phyloP scores from a whole-genome alignment of 2,888 invertebrate species.

The Tinea trinotella region DNA sequence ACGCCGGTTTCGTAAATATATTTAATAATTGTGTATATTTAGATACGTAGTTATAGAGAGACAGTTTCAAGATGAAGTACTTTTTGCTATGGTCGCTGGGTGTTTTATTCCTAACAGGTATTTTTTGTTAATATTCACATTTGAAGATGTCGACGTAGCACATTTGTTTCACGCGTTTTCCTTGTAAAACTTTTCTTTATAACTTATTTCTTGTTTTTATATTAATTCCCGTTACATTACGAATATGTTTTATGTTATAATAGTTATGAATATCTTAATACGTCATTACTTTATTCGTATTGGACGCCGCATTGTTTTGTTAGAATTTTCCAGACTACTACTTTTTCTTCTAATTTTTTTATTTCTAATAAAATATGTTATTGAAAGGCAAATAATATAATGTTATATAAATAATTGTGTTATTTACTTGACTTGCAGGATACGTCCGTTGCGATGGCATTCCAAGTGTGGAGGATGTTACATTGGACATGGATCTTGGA shows the following conservation, averaged over 20 bases:
- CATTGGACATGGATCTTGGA: constrained; percentile 85
- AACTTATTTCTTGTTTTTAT: not conserved
- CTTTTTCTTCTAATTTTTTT: not conserved
- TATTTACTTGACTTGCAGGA: constrained; percentile 41
- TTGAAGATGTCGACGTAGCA: constrained; percentile 21
- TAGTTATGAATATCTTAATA: too few species aligned
- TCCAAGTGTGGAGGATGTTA: constrained; percentile 64
- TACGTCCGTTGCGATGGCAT: constrained; percentile 49
- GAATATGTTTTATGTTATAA: not conserved
- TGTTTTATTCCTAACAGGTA: constrained; percentile 56
- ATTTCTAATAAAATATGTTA: not conserved
- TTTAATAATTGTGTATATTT: constrained; percentile 1
- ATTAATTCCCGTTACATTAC: not conserved
- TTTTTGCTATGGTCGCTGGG: constrained; percentile 45
- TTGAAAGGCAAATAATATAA: not conserved
- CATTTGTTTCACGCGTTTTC: not conserved
- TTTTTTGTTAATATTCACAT: constrained; percentile 23
- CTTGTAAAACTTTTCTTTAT: not conserved
- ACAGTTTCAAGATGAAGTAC: constrained; percentile 45
- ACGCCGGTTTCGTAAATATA: not conserved
- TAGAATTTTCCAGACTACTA: not conserved
- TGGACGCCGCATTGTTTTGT: not conserved
- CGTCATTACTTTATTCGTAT: not conserved
- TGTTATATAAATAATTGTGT: too few species aligned
- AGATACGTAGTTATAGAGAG: not conserved